Evolutionary conservation across 2,113 vertebrate genomes (phyloP).

Genomic region (Brienomyrus brachyistius): DNA sequence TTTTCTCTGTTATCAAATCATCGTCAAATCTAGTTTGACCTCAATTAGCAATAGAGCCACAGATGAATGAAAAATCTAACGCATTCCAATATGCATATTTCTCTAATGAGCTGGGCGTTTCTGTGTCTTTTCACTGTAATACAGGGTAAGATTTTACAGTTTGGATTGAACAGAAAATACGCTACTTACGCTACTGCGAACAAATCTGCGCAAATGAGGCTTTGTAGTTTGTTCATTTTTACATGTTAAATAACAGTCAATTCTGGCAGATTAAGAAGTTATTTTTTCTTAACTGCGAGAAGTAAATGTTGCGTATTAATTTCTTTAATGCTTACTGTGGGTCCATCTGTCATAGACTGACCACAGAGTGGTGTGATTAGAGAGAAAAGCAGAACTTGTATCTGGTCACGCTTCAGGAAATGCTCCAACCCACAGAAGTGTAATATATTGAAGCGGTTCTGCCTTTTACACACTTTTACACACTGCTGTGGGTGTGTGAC

Average conservation of each 20-base stretch:
- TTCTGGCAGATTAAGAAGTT: neutral
- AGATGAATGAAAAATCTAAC: neutral
- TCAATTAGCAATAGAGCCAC: neutral
- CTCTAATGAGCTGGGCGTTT: constrained; percentile 1
- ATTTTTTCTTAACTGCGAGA: neutral
- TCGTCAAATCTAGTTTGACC: neutral
- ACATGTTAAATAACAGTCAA: neutral
- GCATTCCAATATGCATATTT: neutral
- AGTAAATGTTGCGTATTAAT: neutral
- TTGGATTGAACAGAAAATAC: neutral
- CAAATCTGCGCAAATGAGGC: neutral
- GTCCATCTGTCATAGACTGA: neutral
- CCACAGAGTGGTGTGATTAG: neutral
- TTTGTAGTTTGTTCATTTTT: neutral
- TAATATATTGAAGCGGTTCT: neutral
- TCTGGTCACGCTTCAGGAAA: neutral
- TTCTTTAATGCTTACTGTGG: neutral
- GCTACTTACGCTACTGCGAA: neutral
- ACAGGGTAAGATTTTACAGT: neutral
- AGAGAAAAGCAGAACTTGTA: constrained; percentile 3
- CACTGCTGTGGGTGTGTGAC: neutral
- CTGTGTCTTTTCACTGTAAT: neutral
- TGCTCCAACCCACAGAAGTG: neutral
- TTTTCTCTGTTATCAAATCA: neutral
- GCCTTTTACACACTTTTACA: neutral